Conservation (phyloP, 2,888 invertebrate genomes). For the Athalia rosae region DNA sequence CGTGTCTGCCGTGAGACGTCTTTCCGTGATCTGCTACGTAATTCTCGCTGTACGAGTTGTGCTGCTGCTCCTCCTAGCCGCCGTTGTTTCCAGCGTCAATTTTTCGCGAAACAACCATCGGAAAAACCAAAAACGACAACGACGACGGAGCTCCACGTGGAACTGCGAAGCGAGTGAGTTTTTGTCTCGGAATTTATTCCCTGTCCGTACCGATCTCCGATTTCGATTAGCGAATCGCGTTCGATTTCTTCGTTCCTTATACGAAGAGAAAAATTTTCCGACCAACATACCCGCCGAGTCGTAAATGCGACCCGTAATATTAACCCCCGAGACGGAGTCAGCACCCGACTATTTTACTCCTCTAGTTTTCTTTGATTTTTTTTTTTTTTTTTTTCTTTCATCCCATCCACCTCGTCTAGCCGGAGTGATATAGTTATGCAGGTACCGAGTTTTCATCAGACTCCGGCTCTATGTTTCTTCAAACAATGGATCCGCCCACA, state of each 20-base stretch:
- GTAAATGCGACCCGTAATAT: slow-evolving; percentile 19
- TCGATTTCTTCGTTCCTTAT: neutral
- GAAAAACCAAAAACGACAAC: neutral
- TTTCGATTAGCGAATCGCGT: neutral
- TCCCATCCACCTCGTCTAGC: slow-evolving; percentile 26
- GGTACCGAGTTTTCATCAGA: slow-evolving; percentile 37
- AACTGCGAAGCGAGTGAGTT: no score
- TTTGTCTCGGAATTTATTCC: no score
- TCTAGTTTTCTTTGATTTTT: neutral
- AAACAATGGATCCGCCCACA: slow-evolving; percentile 50
- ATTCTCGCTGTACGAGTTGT: no score
- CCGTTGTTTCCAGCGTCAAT: neutral
- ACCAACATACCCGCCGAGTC: slow-evolving; percentile 3
- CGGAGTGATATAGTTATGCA: neutral
- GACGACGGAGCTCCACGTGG: neutral
- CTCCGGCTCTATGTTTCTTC: slow-evolving; percentile 43
- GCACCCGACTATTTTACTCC: slow-evolving; percentile 6
- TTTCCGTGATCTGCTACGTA: neutral
- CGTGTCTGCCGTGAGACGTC: neutral
- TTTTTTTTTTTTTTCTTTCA: neutral
- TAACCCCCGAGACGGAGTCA: slow-evolving; percentile 2
- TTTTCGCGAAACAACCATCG: slow-evolving; percentile 22
- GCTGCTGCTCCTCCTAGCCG: no score
- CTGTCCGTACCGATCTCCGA: no score
- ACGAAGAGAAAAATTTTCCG: neutral